Conservation (phyloP, 2,888 invertebrate genomes). For the Nephrotoma flavescens region DNA sequence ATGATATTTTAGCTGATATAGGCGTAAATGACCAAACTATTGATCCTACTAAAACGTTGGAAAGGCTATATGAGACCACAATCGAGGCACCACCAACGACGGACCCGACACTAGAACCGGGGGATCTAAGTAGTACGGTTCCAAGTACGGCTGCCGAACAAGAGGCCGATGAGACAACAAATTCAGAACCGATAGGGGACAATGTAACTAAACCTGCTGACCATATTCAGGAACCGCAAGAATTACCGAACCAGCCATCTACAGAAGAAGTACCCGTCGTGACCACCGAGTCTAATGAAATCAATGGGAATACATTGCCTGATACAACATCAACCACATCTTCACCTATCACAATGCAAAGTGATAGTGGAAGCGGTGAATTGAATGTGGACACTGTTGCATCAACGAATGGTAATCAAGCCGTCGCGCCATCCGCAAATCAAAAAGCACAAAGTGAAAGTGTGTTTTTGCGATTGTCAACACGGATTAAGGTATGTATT, state of each 20-base stretch:
- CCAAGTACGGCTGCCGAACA: not conserved
- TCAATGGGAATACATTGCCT: slow-evolving; percentile 27
- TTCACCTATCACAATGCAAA: slow-evolving; percentile 6
- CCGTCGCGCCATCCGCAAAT: slow-evolving; percentile 7
- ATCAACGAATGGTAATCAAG: not conserved
- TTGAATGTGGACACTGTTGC: slow-evolving; percentile 6
- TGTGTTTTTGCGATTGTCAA: slow-evolving; percentile 88
- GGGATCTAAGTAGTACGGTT: not conserved
- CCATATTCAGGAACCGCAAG: slow-evolving; percentile 16
- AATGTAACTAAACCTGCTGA: slow-evolving; percentile 11
- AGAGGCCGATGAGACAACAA: slow-evolving; percentile 1
- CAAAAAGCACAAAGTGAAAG: slow-evolving; percentile 65
- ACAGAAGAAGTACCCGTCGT: not conserved
- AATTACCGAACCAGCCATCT: not conserved
- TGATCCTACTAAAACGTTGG: not conserved
- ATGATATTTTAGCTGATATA: not conserved
- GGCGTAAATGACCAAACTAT: not conserved
- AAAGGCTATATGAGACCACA: not conserved
- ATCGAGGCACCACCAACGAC: not conserved
- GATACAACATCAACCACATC: slow-evolving; percentile 6
- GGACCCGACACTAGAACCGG: not conserved
- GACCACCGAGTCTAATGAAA: slow-evolving; percentile 4
- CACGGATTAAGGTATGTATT: slow-evolving; percentile 71
- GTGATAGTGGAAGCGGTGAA: slow-evolving; percentile 11
- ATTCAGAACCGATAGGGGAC: slow-evolving; percentile 1